A percentile compares a stretch with the other conserved stretches of the same genome.
Conservation (phyloP, 2,113 vertebrate species). For the Mesitornis unicolor region DNA sequence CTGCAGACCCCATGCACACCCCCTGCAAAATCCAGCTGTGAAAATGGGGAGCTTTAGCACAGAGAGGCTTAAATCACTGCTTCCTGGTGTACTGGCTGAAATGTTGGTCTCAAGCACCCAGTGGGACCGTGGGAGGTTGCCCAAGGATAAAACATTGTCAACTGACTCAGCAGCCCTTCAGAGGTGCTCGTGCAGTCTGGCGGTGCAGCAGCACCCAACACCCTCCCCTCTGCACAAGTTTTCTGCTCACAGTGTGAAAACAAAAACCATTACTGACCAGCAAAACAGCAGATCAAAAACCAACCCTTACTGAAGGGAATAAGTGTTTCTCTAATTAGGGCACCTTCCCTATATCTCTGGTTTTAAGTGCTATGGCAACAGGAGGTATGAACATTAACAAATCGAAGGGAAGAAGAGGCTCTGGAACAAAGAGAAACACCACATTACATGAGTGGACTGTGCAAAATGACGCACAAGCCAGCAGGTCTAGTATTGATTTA, state of each 20-base stretch:
- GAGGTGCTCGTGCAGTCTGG: accelerated
- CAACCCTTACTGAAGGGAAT: background rate
- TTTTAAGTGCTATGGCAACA: background rate
- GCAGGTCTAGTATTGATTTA: background rate
- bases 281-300: background rate
- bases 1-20: accelerated
- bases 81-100: background rate
- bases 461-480: background rate
- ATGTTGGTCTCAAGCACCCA: background rate
- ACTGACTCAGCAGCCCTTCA: background rate
- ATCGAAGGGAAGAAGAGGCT: background rate
- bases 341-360: background rate
- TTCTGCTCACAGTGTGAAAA: background rate
- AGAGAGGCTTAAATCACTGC: background rate
- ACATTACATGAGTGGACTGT: background rate
- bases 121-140: accelerated
- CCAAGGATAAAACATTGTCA: background rate
- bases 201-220: accelerated
- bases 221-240: accelerated
- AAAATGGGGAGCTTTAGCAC: background rate
- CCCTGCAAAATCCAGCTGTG: background rate
- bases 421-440: background rate
- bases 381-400: background rate
- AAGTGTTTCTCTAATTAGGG: background rate
- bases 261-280: background rate